A percentile compares a stretch with the other conserved stretches of the same genome.
Conservation (phyloP, 2,888 invertebrate species). For the Eristalinus sepulchralis region DNA sequence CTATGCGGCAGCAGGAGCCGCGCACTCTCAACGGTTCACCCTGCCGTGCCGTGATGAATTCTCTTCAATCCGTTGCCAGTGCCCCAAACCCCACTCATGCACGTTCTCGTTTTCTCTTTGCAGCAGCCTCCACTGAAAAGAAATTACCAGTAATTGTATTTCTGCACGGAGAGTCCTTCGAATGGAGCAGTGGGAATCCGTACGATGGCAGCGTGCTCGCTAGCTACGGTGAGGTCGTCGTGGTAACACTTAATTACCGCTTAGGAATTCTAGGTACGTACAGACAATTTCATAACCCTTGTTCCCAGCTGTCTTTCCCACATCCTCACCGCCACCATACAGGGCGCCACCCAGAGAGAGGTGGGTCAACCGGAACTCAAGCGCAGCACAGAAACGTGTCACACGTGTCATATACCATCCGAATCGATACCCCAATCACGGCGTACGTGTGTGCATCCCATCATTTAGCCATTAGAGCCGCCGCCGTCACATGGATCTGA, state of each 20-base stretch:
- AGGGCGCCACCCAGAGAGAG: neutral
- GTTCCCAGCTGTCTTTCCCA: constrained; percentile 15
- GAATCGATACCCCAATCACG: constrained; percentile 48
- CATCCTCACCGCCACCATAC: constrained; percentile 13
- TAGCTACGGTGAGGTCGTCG: constrained; percentile 94
- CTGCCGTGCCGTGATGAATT: neutral
- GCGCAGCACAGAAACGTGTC: constrained; percentile 18
- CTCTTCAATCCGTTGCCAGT: neutral
- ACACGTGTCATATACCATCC: constrained; percentile 50
- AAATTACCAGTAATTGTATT: constrained; percentile 81
- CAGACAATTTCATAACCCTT: constrained; percentile 42
- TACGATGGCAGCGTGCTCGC: constrained; percentile 98
- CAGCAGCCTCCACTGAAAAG: constrained; percentile 80
- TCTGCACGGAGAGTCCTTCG: constrained; percentile 86
- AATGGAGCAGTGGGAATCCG: constrained; percentile 98
- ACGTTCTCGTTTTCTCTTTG: constrained; percentile 36
- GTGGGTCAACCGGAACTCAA: neutral
- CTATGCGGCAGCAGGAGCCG: constrained; percentile 6
- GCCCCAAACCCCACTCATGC: neutral
- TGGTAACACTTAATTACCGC: constrained; percentile 98
- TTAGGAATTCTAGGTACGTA: constrained; percentile 91
- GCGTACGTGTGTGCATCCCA: constrained; percentile 26
- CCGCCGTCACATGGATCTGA: constrained; percentile 59
- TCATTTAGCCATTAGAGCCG: constrained; percentile 63
- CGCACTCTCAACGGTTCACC: too few species aligned